Base-by-base conservation (phyloP, 1,140 invertebrate species). In the Trachelipus rathkii region DNA sequence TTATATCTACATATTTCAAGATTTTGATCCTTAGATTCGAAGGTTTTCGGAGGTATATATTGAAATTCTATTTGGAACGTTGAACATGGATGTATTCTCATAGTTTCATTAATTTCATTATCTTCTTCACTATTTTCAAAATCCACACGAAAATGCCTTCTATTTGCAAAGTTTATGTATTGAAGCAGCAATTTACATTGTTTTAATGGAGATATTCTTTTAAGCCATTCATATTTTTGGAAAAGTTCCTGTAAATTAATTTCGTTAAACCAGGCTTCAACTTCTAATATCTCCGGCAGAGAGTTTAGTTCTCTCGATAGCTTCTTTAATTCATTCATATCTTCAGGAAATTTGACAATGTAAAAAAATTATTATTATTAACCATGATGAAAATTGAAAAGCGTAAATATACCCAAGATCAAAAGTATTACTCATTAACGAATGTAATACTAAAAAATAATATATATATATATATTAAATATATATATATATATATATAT, bases 261-360 rank as follows among this genome's bases (percentile, higher is more conserved):
- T 60, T 60, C 50, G 50, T 60, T 60, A 8, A 60, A 85, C 84
- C 84, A 86, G 53, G 82, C 83, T 9, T 83, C 82, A 7, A 86
- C 79, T 7, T 83, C 81, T 44, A 83, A 83, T 9, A 82, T 71
- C 44, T 76, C 77, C 6, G 75, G 21, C n/a, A 76, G 79, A 1
- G 75, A 68, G 44, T 76, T 73, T 9, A 82, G n/a, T 71, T 73
- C 77, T 10, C 71, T 44, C 10, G 71, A 72, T 10, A 82, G 73
- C 43, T 67, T 50, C 10, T 81, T 78, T n/a, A 82, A 66, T 6
- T 76, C 43, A 43, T 73, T 71, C 13, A 82, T 67, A 46, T 81
- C 80, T 9, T 72, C 79, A 0, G 78, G 78, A 50, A 81, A 76
- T 10, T 75, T 77, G 0, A 77, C 81, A n/a, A n/a, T n/a, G n/a